Conservation (phyloP, 2,113 vertebrate genomes). For the Hippopotamus amphibius region DNA sequence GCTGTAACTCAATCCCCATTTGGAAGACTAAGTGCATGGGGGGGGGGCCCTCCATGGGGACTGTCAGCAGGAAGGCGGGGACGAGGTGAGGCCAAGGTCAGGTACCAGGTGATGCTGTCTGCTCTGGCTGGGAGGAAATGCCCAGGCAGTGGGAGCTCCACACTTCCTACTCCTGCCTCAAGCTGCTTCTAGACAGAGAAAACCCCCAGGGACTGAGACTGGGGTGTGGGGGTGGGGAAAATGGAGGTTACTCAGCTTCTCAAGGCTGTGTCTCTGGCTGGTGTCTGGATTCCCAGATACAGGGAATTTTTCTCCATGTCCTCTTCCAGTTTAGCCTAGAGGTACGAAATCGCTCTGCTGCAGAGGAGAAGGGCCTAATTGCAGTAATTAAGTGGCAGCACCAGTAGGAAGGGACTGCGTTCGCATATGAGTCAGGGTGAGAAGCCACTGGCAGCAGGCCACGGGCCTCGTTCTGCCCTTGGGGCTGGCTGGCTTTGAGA, state of each 20-base stretch:
- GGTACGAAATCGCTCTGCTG: conserved; percentile 69
- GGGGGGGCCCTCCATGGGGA: neutral
- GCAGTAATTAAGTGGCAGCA: conserved; percentile 73
- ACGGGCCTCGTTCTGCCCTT: neutral
- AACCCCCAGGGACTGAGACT: neutral
- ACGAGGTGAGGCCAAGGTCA: conserved; percentile 65
- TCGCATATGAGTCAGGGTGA: conserved; percentile 66
- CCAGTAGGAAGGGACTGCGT: conserved; percentile 54
- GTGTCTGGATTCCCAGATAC: conserved; percentile 50
- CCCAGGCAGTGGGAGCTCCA: neutral
- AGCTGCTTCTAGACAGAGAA: conserved; percentile 72
- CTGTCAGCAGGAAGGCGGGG: neutral
- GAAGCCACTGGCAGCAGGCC: conserved; percentile 69
- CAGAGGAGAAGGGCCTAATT: conserved; percentile 66
- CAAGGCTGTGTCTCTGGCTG: neutral
- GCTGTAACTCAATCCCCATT: conserved; percentile 50
- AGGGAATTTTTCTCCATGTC: conserved; percentile 1
- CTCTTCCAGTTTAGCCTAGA: conserved; percentile 48
- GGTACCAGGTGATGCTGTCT: neutral
- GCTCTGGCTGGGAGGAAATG: neutral
- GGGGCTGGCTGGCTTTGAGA: neutral
- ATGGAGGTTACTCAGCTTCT: neutral
- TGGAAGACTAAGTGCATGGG: neutral
- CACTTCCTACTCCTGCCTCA: conserved; percentile 10
- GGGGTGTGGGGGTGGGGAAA: neutral